Percentiles rank a stretch among this genome's conserved stretches.
Evolutionary conservation across 2,797 vertebrate species (phyloP).

Genomic region (Periparus ater): DNA sequence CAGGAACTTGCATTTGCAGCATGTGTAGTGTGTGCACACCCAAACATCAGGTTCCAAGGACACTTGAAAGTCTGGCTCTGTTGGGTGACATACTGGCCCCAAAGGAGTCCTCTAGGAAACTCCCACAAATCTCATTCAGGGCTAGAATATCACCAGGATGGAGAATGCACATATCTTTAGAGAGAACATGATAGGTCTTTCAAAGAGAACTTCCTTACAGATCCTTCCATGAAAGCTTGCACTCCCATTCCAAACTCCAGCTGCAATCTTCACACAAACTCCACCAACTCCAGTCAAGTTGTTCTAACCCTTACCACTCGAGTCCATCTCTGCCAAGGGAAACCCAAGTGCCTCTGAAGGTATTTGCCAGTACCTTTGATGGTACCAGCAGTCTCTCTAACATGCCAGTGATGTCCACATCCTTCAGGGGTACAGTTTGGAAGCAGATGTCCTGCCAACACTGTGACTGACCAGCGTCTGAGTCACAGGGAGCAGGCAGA

Average conservation of each 20-base stretch:
- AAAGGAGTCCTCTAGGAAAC: conserved; percentile 18
- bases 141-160: conserved; percentile 34
- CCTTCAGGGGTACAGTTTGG: conserved; percentile 17
- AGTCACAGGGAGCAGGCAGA: neutral
- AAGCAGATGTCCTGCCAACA: conserved; percentile 11
- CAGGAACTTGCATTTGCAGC: conserved; percentile 28
- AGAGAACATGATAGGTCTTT: conserved; percentile 24
- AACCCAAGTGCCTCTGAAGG: neutral
- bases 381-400: neutral
- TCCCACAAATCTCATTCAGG: conserved; percentile 22
- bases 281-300: neutral
- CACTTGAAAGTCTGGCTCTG: neutral
- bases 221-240: conserved; percentile 8
- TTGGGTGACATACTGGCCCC: conserved; percentile 43
- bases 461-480: neutral
- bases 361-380: neutral
- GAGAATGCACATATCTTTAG: neutral
- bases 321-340: neutral
- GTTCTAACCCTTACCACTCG: neutral
- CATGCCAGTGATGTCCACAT: neutral
- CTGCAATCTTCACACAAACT: conserved; percentile 7
- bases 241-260: neutral
- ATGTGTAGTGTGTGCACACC: neutral
- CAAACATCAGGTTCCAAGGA: neutral
- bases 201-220: conserved; percentile 30